Evolutionary conservation across 2,797 vertebrate genomes (phyloP), one percentile per base, ranked within the genome.

Genomic region (Anabacerthia variegaticeps): DNA sequence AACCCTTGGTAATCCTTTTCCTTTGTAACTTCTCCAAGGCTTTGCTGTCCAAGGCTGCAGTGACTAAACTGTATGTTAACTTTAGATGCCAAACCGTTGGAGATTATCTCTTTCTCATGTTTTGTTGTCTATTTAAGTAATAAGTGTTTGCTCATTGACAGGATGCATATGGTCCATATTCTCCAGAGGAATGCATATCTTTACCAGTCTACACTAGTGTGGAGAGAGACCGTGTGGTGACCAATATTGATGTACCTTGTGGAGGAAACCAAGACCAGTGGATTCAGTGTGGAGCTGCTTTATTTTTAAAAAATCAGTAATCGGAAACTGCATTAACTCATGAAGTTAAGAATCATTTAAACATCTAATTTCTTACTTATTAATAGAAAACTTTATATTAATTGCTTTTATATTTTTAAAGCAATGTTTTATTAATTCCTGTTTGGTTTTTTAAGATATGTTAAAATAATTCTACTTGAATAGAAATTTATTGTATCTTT

Each of bases 271-370:
- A 98, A 49, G 98, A 98, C 97, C 98, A 98, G 78, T 99, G 99
- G 99, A 99, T 99, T 85, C 99, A 99, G 51, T 98, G 98, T 9
- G 99, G 99, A 26, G 98, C 99, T 2, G 99, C 99, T 49, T 98
- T 99, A 26, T 99, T 99, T 95, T 98, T 99, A 51, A 99, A 98
- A 97, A 98, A 98, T 79, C 98, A 99, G 81, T 99, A 98, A 89
- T 34, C 10, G 55, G 51, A 54, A 72, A 32, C 6, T 58, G 39
- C 23, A 24, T 39, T 62, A 74, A 23, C 36, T 67, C 37, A 30
- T 59, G 24, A 87, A 85, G 46, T 72, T 83, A 82, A 43, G 36
- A 82, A 51, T 43, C 5, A 11, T 56, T 85, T 58, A 75, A 73
- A 52, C 24, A 43, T 76, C 44, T 36, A 22, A 37, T 85, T 54